phyloP scores from a whole-genome alignment of 2,888 invertebrate genomes.

The Anodontia alba region DNA sequence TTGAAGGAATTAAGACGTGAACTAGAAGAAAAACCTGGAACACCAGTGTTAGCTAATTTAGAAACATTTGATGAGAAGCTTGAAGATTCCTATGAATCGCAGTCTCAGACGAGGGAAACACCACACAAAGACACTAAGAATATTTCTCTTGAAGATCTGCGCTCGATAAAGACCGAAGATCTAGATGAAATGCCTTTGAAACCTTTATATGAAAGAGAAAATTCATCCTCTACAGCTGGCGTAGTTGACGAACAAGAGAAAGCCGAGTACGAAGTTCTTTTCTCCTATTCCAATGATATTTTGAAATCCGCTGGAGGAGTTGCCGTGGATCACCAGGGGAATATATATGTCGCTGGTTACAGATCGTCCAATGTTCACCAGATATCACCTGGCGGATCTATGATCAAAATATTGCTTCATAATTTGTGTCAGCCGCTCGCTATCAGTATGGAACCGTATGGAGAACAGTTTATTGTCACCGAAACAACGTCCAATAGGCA shows the following conservation, averaged over 20 bases:
- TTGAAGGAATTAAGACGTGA: neutral
- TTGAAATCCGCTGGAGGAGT: slow-evolving; percentile 61
- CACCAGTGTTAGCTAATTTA: neutral
- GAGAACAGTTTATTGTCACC: slow-evolving; percentile 54
- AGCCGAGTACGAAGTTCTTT: slow-evolving; percentile 54
- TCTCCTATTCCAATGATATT: slow-evolving; percentile 58
- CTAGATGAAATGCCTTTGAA: slow-evolving; percentile 41
- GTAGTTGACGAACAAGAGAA: slow-evolving; percentile 36
- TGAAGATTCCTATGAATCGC: slow-evolving; percentile 42
- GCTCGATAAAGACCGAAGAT: slow-evolving; percentile 53
- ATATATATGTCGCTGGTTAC: slow-evolving; percentile 60
- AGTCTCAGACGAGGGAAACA: slow-evolving; percentile 21
- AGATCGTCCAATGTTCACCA: slow-evolving; percentile 58
- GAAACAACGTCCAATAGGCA: slow-evolving; percentile 55
- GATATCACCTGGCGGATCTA: slow-evolving; percentile 53
- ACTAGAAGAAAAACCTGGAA: neutral
- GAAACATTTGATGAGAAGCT: slow-evolving; percentile 41
- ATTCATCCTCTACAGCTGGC: slow-evolving; percentile 45
- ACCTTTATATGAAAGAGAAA: slow-evolving; percentile 45
- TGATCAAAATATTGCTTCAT: slow-evolving; percentile 56
- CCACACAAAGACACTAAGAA: slow-evolving; percentile 47
- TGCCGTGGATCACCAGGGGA: slow-evolving; percentile 59
- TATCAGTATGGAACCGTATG: slow-evolving; percentile 50
- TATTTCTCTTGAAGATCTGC: slow-evolving; percentile 37
- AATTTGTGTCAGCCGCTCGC: slow-evolving; percentile 57